These are phyloP conservation scores for Caloenas nicobarica DNA, from an alignment of 2,113 vertebrate genomes.

Conservation along the genomic window DNA sequence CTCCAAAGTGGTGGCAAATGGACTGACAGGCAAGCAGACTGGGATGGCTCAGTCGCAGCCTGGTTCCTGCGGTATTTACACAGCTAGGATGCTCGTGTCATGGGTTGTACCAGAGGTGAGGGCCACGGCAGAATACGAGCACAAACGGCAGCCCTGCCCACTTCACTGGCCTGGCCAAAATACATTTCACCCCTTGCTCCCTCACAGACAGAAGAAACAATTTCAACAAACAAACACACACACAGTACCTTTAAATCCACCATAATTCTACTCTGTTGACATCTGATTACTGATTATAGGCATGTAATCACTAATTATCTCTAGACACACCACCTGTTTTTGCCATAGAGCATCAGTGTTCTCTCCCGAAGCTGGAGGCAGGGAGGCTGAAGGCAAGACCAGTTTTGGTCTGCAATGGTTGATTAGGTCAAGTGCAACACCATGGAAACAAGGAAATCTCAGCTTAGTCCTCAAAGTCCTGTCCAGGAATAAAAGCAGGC, in stretches of 20 bases:
- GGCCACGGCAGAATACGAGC: background rate
- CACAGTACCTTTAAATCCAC: background rate
- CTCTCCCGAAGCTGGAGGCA: background rate
- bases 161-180: background rate
- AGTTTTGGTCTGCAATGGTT: background rate
- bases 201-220: background rate
- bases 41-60: background rate
- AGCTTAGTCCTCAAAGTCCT: background rate
- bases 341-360: background rate
- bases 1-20: background rate
- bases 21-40: background rate
- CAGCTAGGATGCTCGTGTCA: background rate
- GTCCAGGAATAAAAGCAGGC: background rate
- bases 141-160: background rate
- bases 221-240: background rate
- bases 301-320: constrained; percentile 23
- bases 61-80: rapidly evolving
- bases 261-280: background rate
- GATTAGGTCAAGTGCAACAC: background rate
- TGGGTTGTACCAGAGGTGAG: background rate
- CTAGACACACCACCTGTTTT: background rate
- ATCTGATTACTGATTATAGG: constrained; percentile 2
- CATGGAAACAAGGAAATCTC: background rate
- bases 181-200: background rate
- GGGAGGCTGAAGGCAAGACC: background rate